phyloP scores from a whole-genome alignment of 2,888 invertebrate genomes.

The Lepidochitona cinerea region DNA sequence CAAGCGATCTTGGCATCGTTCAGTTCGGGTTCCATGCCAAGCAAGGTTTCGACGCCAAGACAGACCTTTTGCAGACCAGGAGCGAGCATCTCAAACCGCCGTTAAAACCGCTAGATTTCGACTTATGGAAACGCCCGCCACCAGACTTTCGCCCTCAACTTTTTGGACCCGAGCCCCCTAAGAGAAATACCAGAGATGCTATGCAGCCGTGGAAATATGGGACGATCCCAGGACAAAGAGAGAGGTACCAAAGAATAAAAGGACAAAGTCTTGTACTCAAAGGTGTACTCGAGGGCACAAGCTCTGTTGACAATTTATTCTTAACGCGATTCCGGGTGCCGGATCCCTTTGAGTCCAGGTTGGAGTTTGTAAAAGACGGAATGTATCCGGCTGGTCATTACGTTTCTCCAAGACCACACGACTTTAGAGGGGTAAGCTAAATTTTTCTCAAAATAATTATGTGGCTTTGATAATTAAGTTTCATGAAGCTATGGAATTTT shows the following conservation, averaged over 20 bases:
- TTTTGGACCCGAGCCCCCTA: constrained; percentile 63
- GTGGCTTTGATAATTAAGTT: too few species aligned
- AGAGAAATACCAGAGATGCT: constrained; percentile 62
- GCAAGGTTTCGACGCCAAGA: constrained; percentile 58
- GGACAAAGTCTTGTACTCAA: constrained; percentile 23
- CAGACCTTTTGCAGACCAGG: constrained; percentile 51
- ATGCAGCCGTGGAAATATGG: constrained; percentile 66
- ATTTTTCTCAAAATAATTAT: too few species aligned
- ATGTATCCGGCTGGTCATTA: constrained; percentile 51
- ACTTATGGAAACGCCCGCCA: constrained; percentile 65
- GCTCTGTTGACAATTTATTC: constrained; percentile 22
- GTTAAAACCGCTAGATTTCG: constrained; percentile 38
- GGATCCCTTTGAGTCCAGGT: constrained; percentile 60
- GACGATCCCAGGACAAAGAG: constrained; percentile 54
- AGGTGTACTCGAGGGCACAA: neutral
- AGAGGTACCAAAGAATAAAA: constrained; percentile 36
- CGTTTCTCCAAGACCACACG: constrained; percentile 57
- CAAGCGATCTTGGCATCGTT: constrained; percentile 38
- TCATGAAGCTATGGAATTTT: too few species aligned
- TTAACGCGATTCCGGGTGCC: constrained; percentile 52
- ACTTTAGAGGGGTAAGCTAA: constrained; percentile 62
- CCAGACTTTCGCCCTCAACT: constrained; percentile 64
- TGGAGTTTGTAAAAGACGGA: constrained; percentile 55
- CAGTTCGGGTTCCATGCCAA: constrained; percentile 63
- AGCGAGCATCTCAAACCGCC: constrained; percentile 47